A percentile compares a stretch with the other conserved stretches of the same genome.
Evolutionary conservation across 2,888 invertebrate genomes (phyloP).

Genomic region (Hyposoter dolosus): DNA sequence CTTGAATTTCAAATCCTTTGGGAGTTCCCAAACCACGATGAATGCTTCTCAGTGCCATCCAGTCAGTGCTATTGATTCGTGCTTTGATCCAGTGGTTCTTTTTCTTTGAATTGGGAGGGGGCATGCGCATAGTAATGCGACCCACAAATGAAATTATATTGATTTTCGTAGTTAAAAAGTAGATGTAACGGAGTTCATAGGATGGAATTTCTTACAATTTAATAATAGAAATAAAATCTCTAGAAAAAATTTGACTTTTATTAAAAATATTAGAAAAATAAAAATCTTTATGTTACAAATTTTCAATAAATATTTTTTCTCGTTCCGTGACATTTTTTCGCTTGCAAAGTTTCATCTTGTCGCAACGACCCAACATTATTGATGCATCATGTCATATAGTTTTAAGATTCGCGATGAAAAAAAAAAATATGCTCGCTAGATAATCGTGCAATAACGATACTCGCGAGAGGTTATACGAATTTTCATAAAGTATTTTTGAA

Average conservation of each 20-base stretch:
- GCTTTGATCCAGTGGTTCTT: background rate
- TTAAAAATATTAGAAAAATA: no score
- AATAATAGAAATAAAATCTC: background rate
- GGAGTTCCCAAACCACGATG: background rate
- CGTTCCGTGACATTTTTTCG: no score
- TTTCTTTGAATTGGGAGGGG: background rate
- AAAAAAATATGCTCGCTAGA: constrained; percentile 40
- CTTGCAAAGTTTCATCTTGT: no score
- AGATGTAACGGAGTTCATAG: background rate
- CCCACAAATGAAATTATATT: background rate
- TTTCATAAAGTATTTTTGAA: background rate
- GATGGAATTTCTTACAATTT: background rate
- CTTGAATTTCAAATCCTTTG: background rate
- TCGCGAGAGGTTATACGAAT: constrained; percentile 14
- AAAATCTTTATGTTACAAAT: no score
- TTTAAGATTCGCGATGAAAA: no score
- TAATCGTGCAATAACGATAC: constrained; percentile 57
- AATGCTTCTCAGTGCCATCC: background rate
- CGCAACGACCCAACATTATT: no score
- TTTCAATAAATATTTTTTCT: no score
- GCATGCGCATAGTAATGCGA: background rate
- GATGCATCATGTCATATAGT: no score
- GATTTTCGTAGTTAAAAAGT: background rate
- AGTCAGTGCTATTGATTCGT: background rate
- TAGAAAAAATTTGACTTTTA: no score